Evolutionary conservation across 2,113 vertebrate genomes (phyloP).

Genomic region (Scomber scombrus): DNA sequence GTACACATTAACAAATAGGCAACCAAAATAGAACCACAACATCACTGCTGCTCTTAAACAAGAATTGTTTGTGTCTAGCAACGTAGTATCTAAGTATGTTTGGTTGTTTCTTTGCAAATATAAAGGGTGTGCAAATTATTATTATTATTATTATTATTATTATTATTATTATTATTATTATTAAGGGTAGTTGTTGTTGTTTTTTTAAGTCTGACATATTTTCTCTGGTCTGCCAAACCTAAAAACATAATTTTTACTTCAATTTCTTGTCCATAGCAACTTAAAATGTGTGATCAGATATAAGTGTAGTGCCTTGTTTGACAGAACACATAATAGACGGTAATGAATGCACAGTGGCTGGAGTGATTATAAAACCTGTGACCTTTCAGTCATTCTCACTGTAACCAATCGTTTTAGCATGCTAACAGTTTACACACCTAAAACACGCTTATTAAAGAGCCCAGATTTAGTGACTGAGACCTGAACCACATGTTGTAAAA

Average conservation of each 20-base stretch:
- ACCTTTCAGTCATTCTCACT: background rate
- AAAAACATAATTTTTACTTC: background rate
- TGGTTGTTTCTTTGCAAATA: constrained; percentile 49
- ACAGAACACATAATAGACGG: background rate
- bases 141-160: background rate
- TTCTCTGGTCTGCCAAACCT: constrained; percentile 4
- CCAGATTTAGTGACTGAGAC: too few relatives aligned
- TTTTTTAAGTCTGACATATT: constrained; percentile 3
- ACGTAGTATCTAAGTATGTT: constrained; percentile 33
- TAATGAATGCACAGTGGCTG: background rate
- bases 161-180: constrained; percentile 17
- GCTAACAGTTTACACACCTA: background rate
- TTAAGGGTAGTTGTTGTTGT: background rate
- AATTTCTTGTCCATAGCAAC: background rate
- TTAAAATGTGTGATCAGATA: background rate
- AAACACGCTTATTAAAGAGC: too few relatives aligned
- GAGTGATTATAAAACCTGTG: background rate
- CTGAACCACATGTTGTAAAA: too few relatives aligned
- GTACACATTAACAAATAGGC: constrained; percentile 61
- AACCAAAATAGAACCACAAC: constrained; percentile 65
- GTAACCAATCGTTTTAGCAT: background rate
- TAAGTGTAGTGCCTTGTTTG: background rate
- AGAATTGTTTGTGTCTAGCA: constrained; percentile 53
- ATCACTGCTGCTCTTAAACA: constrained; percentile 23
- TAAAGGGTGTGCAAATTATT: constrained; percentile 33